Conservation (phyloP, 2,113 vertebrate genomes). For the Vulpes lagopus region DNA sequence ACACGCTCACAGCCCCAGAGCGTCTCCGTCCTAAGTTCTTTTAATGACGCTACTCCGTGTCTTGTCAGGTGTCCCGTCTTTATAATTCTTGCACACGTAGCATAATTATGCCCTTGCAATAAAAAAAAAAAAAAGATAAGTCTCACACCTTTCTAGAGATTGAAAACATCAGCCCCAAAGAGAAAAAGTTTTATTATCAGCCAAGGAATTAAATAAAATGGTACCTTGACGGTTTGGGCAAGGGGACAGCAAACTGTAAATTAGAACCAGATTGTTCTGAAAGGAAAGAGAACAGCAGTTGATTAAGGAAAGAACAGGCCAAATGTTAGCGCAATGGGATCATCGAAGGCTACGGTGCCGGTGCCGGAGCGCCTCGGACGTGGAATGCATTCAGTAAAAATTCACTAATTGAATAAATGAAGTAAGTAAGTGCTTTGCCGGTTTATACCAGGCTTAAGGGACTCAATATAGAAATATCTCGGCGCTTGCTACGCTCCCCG, state of each 20-base stretch:
- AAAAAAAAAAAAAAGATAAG: neutral
- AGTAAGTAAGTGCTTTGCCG: neutral
- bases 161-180: neutral
- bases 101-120: neutral
- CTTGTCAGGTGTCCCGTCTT: neutral
- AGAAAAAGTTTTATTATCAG: neutral
- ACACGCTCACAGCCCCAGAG: neutral
- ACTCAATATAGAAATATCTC: neutral
- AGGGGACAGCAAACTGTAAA: neutral
- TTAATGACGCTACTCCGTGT: neutral
- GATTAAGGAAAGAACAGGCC: neutral
- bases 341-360: neutral
- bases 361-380: neutral
- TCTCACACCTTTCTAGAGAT: neutral
- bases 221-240: neutral
- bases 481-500: neutral
- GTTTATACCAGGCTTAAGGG: neutral
- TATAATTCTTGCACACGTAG: neutral
- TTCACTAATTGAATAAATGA: slow-evolving; percentile 14
- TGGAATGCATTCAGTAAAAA: neutral
- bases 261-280: slow-evolving; percentile 1
- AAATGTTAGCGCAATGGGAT: neutral
- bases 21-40: neutral
- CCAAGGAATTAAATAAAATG: slow-evolving; percentile 9
- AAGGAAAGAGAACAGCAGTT: neutral